A percentile compares a stretch with the other conserved stretches of the same genome.
phyloP scores from a whole-genome alignment of 1,140 invertebrate genomes.

The Sarcophaga peregrina region DNA sequence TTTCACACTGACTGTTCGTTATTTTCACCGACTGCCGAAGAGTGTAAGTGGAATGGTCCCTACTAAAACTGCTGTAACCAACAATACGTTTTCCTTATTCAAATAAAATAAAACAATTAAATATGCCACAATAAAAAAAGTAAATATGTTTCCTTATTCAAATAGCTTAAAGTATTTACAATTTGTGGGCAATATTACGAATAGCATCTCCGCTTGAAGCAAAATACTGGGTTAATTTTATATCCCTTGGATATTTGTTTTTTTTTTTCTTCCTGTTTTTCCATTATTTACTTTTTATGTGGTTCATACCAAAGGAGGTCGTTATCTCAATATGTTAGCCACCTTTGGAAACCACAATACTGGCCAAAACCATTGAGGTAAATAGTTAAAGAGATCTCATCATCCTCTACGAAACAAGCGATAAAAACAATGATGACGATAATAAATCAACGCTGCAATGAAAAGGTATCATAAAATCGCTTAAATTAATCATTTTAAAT shows the following conservation, averaged over 20 bases:
- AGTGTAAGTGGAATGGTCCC: no score
- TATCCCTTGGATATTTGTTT: not conserved
- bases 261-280: not conserved
- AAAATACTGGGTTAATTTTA: not conserved
- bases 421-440: slow-evolving; percentile 42
- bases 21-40: no score
- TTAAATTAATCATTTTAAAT: slow-evolving; percentile 66
- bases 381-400: not conserved
- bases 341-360: not conserved
- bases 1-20: no score
- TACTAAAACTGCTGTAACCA: no score
- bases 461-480: slow-evolving; percentile 65
- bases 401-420: not conserved
- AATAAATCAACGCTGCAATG: slow-evolving; percentile 64
- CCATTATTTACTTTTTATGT: not conserved
- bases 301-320: not conserved
- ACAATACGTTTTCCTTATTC: no score
- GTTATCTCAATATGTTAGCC: slow-evolving; percentile 5
- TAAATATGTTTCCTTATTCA: not conserved
- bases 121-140: no score
- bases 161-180: not conserved
- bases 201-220: not conserved
- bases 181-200: not conserved
- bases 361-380: not conserved
- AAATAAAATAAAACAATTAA: no score